Base-by-base conservation (phyloP, 35 echinoderm and acorn worm species). In the Lytechinus pictus region DNA sequence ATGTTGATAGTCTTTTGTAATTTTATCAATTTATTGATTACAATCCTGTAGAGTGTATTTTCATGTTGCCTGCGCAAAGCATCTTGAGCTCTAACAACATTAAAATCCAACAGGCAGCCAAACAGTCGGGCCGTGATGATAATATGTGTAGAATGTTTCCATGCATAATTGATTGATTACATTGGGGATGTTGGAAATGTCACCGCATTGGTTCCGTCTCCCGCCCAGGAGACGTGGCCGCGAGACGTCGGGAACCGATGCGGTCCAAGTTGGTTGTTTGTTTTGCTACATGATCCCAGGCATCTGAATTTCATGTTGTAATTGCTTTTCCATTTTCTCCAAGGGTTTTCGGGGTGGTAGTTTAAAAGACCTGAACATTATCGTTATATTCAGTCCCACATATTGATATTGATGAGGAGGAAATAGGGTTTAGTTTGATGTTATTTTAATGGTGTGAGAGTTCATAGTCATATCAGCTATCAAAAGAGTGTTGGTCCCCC, bases 111-210 rank as follows among this genome's bases (percentile, higher is more conserved):
- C 66, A 79, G 66, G 66, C 66, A n/a, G 66, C 66, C 19, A 79
- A 79, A 79, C 19, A 79, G 66, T 14, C 66, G 21, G 66, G 21
- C 21, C 6, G 21, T 71, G 19, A 21, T 71, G 61, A 71, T n/a
- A 79, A 79, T 79, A 13, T 58, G 56, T 58, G 56, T 58, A 79
- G 66, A 24, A 19, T 79, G 66, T 79, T 79, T 79, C 66, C 66
- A 79, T 79, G 66, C 66, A 79, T 79, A 79, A 79, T 79, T 79
- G 66, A 79, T 79, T 79, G 66, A 79, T 79, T 79, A 79, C 66
- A 79, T 79, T 79, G 66, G 66, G 66, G 66, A 79, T 79, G 66
- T 24, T 79, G 16, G 19, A 79, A 79, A 79, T 79, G 66, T 79
- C 66, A 79, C 66, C 19, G 66, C 19, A 79, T 79, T 24, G 66